Base-by-base conservation (phyloP, 2,888 invertebrate genomes). In the Noctua pronuba region DNA sequence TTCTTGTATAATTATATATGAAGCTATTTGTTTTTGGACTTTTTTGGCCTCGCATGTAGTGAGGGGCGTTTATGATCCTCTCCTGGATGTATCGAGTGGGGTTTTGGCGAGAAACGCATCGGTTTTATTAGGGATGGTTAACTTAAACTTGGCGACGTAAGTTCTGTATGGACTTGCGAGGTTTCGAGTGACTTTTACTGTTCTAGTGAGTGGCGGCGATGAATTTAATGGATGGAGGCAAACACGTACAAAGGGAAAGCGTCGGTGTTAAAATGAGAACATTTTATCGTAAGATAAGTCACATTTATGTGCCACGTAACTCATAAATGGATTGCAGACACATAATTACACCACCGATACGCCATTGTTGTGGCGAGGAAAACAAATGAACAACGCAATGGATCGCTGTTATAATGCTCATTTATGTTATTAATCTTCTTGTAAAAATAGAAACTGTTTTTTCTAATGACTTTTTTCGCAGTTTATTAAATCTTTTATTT, bases 1-100 rank as follows among this genome's bases (percentile, higher is more conserved):
- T 93, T 90, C 93, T 92, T 93, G 91, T 93, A 93, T 95, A 95
- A 95, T 96, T 95, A 95, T 93, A 92, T 92, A 92, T 89, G 86
- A 88, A 91, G 91, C 90, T 92, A 90, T 93, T 93, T 93, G 92
- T 94, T 94, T 94, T 92, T 90, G 88, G 87, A 90, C 91, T 82
- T 89, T 88, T 80, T 88, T 87, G 72, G 72, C 60, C 44, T 82
- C 74, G 74, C 77, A 77, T 85, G 82, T 83, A 85, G 73, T 77
- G 82, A 83, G 88, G 81, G 86, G 88, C 86, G 88, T 94, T 95
- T 86, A 88, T 83, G 81, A 79, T 75, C 82, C 72, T 71, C 71
- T 79, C 72, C 44, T 41, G 76, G 73, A 82, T 80, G 82, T 77
- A 77, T 77, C 60, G 49, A 60, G 73, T 65, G 77, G 44, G 76